phyloP scores from a whole-genome alignment of 2,797 vertebrate species.

The Chelidonichthys spinosus region DNA sequence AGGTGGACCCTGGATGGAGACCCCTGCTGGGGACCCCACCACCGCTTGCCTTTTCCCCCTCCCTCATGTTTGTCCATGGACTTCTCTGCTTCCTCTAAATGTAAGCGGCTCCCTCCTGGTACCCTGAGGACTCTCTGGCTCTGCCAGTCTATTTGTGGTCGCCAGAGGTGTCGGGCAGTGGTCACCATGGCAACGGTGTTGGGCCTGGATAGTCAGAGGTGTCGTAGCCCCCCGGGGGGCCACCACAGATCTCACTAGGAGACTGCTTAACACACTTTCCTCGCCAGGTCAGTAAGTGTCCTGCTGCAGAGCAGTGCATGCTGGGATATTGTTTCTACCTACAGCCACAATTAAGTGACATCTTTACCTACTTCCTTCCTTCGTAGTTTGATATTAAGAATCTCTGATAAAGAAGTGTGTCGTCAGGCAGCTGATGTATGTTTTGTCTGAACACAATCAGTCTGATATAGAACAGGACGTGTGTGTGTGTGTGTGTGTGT shows the following conservation, averaged over 20 bases:
- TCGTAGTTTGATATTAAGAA: no score
- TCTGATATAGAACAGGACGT: slow-evolving; percentile 8
- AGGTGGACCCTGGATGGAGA: slow-evolving; percentile 39
- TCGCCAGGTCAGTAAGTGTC: slow-evolving; percentile 36
- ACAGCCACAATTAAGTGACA: not conserved
- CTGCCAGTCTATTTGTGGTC: slow-evolving; percentile 71
- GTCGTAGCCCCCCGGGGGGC: slow-evolving; percentile 50
- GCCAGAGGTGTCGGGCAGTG: slow-evolving; percentile 64
- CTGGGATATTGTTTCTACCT: not conserved
- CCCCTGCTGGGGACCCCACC: slow-evolving; percentile 5
- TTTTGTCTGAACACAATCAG: not conserved
- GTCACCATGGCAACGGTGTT: slow-evolving; percentile 79
- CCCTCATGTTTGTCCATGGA: slow-evolving; percentile 37
- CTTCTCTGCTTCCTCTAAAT: slow-evolving; percentile 40
- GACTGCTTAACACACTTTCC: slow-evolving; percentile 37
- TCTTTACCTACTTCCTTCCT: not conserved
- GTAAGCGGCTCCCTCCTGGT: slow-evolving; percentile 18
- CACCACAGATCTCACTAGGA: slow-evolving; percentile 58
- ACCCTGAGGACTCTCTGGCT: slow-evolving; percentile 63
- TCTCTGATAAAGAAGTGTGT: not conserved
- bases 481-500: no score
- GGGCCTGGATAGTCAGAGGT: slow-evolving; percentile 58
- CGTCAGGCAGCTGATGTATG: slow-evolving; percentile 6
- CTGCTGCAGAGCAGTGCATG: not conserved
- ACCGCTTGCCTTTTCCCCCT: slow-evolving; percentile 16